Evolutionary conservation across 2,113 vertebrate species (phyloP).

Genomic region (Tragelaphus buxtoni): DNA sequence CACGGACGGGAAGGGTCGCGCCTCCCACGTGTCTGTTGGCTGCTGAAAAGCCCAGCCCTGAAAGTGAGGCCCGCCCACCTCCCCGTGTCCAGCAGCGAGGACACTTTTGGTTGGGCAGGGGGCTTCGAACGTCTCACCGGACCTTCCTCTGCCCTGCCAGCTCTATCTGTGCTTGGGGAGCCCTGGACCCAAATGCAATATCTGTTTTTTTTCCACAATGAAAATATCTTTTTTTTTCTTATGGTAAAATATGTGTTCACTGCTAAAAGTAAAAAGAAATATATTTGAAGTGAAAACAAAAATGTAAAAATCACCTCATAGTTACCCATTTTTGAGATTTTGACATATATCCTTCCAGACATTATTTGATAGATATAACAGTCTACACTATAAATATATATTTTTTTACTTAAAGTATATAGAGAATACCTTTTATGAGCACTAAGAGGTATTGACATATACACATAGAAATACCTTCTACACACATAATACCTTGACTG

Average conservation of each 20-base stretch:
- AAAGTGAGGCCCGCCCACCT: neutral
- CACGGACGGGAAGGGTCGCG: neutral
- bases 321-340: neutral
- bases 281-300: neutral
- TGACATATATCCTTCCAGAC: neutral
- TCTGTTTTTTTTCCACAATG: neutral
- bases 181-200: neutral
- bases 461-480: neutral
- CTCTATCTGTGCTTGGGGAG: neutral
- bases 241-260: neutral
- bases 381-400: neutral
- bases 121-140: neutral
- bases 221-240: neutral
- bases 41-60: neutral
- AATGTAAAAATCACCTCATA: neutral
- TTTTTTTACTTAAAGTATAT: neutral
- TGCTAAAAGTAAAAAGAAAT: neutral
- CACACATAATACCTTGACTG: neutral
- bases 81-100: neutral
- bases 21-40: neutral
- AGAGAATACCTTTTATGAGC: neutral
- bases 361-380: neutral
- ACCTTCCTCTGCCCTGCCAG: neutral
- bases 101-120: neutral
- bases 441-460: neutral